Base-by-base conservation (phyloP, 2,113 vertebrate genomes). In the Struthidea cinerea region DNA sequence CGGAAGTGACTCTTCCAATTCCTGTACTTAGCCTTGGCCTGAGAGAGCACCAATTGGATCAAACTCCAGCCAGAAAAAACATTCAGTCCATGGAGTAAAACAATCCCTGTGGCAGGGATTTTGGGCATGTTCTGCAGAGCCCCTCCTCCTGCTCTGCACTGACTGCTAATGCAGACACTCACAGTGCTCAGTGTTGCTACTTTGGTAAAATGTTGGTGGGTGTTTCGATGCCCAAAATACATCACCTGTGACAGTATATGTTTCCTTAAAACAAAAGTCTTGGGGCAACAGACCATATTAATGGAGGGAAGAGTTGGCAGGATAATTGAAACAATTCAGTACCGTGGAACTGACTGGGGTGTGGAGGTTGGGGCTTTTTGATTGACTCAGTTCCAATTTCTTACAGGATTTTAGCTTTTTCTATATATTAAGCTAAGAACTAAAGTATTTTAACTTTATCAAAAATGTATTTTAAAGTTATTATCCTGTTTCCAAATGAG, bases 181-280 rank as follows among this genome's bases (percentile, higher is more conserved):
- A 37, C 30, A 53, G 22, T 18, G 42, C 20, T 16, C 47, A 37
- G 37, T 3, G 3, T 26, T 23, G 4, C 10, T 55, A 4, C 30
- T 41, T 23, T 0, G 0, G 16, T 39, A 26, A 63, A 71, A 57
- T 5, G 6, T 6, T 44, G 37, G 3, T 13, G 6, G 0, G 6
- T 6, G 42, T 67, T 74, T 53, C 16, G 13, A 20, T 35, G 15
- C 28, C 24, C 16, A 33, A 80, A 83, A 50, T 30, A 47, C 20
- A 32, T 13, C 55, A 28, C 12, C 5, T 64, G 9, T 44, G 30
- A 16, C 23, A 63, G 9, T 28, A 12, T 11, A 46, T 35, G 32
- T 35, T 60, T 24, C 39, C 27, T 46, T 41, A 50, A 86, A 80
- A 44, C 26, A 32, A 82, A 90, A 50, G 4, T 42, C 10, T 41